Conservation (phyloP, 2,888 invertebrate genomes). For the Lochmaea capreae region DNA sequence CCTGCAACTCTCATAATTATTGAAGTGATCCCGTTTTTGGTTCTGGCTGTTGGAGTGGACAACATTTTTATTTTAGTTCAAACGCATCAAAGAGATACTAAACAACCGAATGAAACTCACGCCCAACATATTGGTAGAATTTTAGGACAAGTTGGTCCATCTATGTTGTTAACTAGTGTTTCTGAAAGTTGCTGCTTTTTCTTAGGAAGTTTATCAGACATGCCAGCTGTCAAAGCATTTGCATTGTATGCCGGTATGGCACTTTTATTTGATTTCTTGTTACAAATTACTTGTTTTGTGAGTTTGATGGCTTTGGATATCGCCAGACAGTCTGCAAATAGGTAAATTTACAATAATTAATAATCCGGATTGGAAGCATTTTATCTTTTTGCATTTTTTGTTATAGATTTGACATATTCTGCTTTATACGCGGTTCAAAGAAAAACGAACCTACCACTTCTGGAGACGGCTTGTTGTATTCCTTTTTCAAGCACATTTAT, state of each 20-base stretch:
- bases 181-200: constrained; percentile 98
- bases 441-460: constrained; percentile 67
- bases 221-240: constrained; percentile 98
- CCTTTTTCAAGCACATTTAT: constrained; percentile 87
- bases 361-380: background rate
- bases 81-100: constrained; percentile 85
- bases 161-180: constrained; percentile 93
- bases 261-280: constrained; percentile 91
- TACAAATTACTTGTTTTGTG: constrained; percentile 93
- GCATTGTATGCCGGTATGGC: constrained; percentile 97
- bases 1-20: constrained; percentile 97
- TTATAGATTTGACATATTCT: constrained; percentile 79
- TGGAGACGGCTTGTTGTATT: constrained; percentile 80
- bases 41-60: constrained; percentile 97
- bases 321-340: constrained; percentile 71
- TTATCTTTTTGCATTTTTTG: background rate
- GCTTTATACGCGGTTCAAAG: constrained; percentile 81
- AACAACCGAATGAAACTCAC: constrained; percentile 79
- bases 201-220: constrained; percentile 86
- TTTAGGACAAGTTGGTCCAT: constrained; percentile 95
- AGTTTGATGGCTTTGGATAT: constrained; percentile 89
- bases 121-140: constrained; percentile 91
- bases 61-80: constrained; percentile 99
- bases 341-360: constrained; percentile 15
- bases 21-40: constrained; percentile 98